These are phyloP conservation scores for Xylocopa sonorina DNA, from an alignment of 1,140 invertebrate species.

Conservation along the genomic window DNA sequence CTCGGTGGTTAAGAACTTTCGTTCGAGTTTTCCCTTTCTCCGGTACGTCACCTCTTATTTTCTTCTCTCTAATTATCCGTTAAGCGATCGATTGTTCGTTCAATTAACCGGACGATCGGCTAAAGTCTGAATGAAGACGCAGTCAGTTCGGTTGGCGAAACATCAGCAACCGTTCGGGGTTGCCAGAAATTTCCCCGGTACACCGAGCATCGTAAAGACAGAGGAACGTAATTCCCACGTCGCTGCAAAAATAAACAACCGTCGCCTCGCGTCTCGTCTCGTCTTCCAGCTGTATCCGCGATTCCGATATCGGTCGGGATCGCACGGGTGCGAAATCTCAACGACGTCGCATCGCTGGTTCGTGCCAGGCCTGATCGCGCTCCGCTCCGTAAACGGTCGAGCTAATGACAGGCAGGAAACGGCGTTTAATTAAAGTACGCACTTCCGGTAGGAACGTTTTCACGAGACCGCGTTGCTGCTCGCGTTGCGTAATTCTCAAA, in stretches of 20 bases:
- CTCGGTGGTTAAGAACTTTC: slow-evolving; percentile 12
- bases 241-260: slow-evolving; percentile 56
- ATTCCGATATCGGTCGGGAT: too few relatives aligned
- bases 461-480: slow-evolving; percentile 51
- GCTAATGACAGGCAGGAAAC: slow-evolving; percentile 70
- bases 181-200: slow-evolving; percentile 61
- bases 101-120: too few relatives aligned
- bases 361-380: slow-evolving; percentile 64
- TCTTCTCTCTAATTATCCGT: too few relatives aligned
- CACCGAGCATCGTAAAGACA: slow-evolving; percentile 55
- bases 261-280: slow-evolving; percentile 12
- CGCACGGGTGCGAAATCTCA: too few relatives aligned
- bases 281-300: too few relatives aligned
- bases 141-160: slow-evolving; percentile 24
- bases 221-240: slow-evolving; percentile 52
- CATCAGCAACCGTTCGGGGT: slow-evolving; percentile 20
- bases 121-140: slow-evolving; percentile 52
- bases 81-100: too few relatives aligned
- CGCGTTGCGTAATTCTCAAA: slow-evolving; percentile 55
- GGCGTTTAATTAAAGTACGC: slow-evolving; percentile 72
- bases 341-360: too few relatives aligned
- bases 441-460: slow-evolving; percentile 71
- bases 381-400: slow-evolving; percentile 59
- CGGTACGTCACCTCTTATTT: slow-evolving; percentile 29
- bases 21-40: neutral